Conservation (phyloP, 2,888 invertebrate genomes). For the Palloptera scutellata region DNA sequence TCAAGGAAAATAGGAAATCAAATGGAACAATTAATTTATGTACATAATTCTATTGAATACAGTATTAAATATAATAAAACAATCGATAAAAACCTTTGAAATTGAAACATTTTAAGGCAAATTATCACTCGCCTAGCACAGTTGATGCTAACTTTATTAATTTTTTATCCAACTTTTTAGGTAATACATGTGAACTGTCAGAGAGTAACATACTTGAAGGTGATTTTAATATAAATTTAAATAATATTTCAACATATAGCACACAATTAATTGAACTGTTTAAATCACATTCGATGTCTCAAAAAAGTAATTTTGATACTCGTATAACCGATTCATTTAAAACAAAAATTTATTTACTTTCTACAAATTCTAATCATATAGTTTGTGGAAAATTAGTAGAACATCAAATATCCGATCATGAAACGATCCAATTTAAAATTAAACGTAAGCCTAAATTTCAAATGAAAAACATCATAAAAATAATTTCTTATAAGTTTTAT, state of each 20-base stretch:
- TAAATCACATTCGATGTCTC: constrained; percentile 4
- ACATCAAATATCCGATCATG: constrained; percentile 15
- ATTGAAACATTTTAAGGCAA: too few species aligned
- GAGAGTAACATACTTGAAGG: neutral
- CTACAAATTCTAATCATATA: constrained; percentile 9
- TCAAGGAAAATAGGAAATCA: too few species aligned
- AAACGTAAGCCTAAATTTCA: constrained; percentile 9
- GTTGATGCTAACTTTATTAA: neutral
- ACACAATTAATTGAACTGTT: constrained; percentile 8
- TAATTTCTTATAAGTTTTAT: constrained; percentile 14
- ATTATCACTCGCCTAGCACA: too few species aligned
- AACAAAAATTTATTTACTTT: constrained; percentile 21
- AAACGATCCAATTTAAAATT: constrained; percentile 16
- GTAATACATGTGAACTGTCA: neutral
- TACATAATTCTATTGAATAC: constrained; percentile 7
- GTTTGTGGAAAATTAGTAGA: constrained; percentile 9
- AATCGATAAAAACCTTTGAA: constrained; percentile 7
- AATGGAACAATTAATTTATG: constrained; percentile 4
- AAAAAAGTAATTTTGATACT: constrained; percentile 17
- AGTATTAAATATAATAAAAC: constrained; percentile 5
- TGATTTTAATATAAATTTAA: constrained; percentile 9
- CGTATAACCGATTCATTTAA: constrained; percentile 8
- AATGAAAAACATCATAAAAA: constrained; percentile 9
- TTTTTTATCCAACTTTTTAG: neutral
- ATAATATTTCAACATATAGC: constrained; percentile 8